Evolutionary conservation across 2,888 invertebrate genomes (phyloP), one percentile per base, ranked within the genome.

Genomic region (Protodeltote pygarga): DNA sequence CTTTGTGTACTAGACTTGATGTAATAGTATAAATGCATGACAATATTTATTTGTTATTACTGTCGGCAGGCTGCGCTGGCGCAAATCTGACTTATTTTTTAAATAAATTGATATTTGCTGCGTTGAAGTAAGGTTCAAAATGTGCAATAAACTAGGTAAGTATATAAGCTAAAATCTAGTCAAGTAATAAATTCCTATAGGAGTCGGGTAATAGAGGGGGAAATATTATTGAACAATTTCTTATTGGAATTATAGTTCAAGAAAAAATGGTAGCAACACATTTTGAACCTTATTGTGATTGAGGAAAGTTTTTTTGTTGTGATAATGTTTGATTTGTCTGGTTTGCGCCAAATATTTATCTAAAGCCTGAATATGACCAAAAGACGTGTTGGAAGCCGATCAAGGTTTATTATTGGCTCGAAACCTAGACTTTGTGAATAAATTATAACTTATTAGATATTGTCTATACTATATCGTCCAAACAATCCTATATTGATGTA

Each of bases 401-500:
- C 33, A 27, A 40, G 16, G 25, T 28, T 13, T 23, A 17, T 5
- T 24, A 35, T 9, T 38, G 29, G 15, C 13, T 19, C 11, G 28
- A 29, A 17, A 19, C 11, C 5, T 35, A 20, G 15, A 34, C 13
- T 25, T 28, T 24, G 9, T 51, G 33, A 46, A 33, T 28, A 39
- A 27, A 50, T 25, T 29, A 27, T 48, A 20, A 25, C 3, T 4
- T 34, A 5, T 31, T 31, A 8, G 11, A 40, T 19, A 35, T 32
- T 42, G 25, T 35, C n/a, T n/a, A n/a, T 39, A 23, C 21, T 35
- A 37, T 23, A 3, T 57, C 33, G 50, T 55, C 50, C 52, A 47
- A 29, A 27, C 23, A 10, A 41, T 24, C 11, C n/a, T 39, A 5
- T 42, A 35, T 16, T 17, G 21, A 37, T 20, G 24, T 59, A 60